Conservation (phyloP, 1,140 invertebrate species). For the Hyles vespertilio region DNA sequence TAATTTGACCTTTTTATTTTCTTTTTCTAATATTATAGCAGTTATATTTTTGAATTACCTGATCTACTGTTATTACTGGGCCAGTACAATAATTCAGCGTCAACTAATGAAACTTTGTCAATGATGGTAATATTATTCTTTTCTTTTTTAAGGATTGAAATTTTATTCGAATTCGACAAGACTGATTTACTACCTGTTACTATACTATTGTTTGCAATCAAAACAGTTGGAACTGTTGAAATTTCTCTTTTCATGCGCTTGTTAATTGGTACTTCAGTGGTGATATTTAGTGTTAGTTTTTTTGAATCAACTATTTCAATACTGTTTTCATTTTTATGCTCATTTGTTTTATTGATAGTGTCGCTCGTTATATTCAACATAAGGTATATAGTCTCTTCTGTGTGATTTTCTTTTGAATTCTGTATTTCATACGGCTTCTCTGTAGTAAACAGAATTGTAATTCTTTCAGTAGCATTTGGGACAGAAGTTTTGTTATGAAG, state of each 20-base stretch:
- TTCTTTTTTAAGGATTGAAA: constrained; percentile 14
- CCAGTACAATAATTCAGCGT: constrained; percentile 55
- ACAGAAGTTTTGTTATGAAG: constrained; percentile 1
- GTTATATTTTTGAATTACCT: constrained; percentile 42
- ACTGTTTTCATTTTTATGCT: constrained; percentile 50
- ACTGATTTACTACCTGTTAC: neutral
- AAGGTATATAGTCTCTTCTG: constrained; percentile 34
- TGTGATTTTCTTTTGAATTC: constrained; percentile 26
- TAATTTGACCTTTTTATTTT: constrained; percentile 48
- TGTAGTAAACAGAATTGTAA: constrained; percentile 3
- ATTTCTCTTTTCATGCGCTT: constrained; percentile 30
- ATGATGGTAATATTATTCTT: constrained; percentile 25
- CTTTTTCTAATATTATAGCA: constrained; percentile 39
- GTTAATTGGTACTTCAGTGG: constrained; percentile 17
- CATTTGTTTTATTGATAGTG: constrained; percentile 35
- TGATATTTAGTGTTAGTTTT: constrained; percentile 16
- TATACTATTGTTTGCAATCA: neutral
- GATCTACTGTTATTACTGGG: constrained; percentile 29
- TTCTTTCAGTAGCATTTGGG: constrained; percentile 2
- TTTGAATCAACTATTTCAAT: constrained; percentile 45
- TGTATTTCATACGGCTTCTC: constrained; percentile 7
- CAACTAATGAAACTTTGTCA: constrained; percentile 23
- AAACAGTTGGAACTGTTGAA: neutral
- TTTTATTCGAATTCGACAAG: neutral
- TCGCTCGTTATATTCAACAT: constrained; percentile 39